Base-by-base conservation (phyloP, 2,797 vertebrate genomes). In the Simalia tracyae region DNA sequence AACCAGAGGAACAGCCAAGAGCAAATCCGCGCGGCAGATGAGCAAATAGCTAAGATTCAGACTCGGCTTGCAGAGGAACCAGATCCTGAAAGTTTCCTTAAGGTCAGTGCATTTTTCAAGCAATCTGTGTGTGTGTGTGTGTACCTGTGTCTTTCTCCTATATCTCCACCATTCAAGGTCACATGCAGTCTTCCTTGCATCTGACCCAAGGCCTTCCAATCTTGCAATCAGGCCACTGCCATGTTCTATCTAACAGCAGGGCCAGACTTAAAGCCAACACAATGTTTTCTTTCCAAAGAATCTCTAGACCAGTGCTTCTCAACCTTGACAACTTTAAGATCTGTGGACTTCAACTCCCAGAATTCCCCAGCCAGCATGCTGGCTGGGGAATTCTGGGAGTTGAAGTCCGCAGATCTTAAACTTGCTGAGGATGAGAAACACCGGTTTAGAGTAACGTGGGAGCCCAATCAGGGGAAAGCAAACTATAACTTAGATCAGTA, bases 1-100 rank as follows among this genome's bases (percentile, higher is more conserved):
- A 92, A 92, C 56, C 91, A 86, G 17, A 64, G 91, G 63, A 89
- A 60, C 1, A 64, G 91, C 88, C 91, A 92, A 31, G 91, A 92
- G 19, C 81, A 92, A 60, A 50, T 72, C 26, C 50, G 26, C 1
- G 0, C 10, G 19, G 88, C 91, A 0, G 64, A 86, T 7, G 91
- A 61, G 15, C 61, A 92, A 24, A 3, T 60, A 84, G 91, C 54
- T 2, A 92, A 92, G 56, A 92, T 92, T 63, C 88, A 92, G 57
- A 56, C 91, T 31, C 81, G 42, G 26, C 88, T 92, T 22, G 15
- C 50, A 14, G 56, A 72, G 17, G 50, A 68, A 19, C 88, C 59
- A 1, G 88, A 92, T 24, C 88, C 88, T 4, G 88, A 92, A 68
- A 60, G 2, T 17, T 92, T 92, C 91, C 88, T 92, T 15, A 86